Conservation (phyloP, 2,888 invertebrate genomes). For the Xestia c-nigrum region DNA sequence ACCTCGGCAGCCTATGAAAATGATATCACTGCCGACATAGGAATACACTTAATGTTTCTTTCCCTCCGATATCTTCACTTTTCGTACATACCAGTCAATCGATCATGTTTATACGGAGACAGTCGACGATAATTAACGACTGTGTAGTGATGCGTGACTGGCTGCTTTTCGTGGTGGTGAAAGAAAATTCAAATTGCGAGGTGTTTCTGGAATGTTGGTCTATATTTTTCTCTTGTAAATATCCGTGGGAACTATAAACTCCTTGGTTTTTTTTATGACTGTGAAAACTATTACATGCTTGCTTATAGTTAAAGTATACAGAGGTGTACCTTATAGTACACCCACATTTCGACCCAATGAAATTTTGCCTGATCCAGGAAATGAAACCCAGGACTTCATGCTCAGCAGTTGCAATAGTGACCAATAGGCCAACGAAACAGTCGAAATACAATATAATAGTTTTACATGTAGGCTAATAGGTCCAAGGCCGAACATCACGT, state of each 20-base stretch:
- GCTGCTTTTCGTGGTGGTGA: conserved; percentile 46
- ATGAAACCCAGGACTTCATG: no score
- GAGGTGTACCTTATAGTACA: no score
- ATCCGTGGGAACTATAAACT: background rate
- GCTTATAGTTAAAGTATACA: no score
- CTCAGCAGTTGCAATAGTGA: no score
- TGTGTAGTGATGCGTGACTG: conserved; percentile 60
- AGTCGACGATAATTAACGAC: conserved; percentile 79
- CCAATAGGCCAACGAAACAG: no score
- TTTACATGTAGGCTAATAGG: background rate
- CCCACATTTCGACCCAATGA: no score
- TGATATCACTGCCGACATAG: conserved; percentile 88
- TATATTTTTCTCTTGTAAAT: background rate
- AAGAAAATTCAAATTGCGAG: conserved; percentile 59
- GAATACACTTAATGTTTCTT: conserved; percentile 89
- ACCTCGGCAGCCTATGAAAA: conserved; percentile 85
- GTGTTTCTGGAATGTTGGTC: conserved; percentile 21
- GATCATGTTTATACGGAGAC: conserved; percentile 82
- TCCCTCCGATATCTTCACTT: conserved; percentile 85
- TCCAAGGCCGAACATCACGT: background rate
- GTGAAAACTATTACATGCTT: background rate
- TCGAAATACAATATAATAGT: background rate
- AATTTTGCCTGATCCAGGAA: no score
- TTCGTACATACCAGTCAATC: conserved; percentile 77
- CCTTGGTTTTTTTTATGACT: background rate